Evolutionary conservation across 2,797 vertebrate species (phyloP), one percentile per base, ranked within the genome.

Genomic region (Protonibea diacanthus): DNA sequence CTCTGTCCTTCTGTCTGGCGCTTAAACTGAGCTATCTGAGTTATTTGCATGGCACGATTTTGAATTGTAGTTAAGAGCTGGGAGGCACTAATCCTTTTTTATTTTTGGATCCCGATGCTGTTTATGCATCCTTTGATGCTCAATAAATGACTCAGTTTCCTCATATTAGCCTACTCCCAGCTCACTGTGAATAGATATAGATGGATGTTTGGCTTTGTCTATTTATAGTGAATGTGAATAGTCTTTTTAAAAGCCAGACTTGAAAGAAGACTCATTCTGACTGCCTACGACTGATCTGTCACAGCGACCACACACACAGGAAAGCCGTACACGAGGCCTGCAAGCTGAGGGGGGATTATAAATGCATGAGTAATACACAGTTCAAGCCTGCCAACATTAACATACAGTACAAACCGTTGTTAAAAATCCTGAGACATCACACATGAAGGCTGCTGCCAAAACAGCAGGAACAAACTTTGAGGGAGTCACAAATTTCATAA

Each of bases 191-290:
- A 59, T 80, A 8, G 68, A 82, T 80, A 80, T 81, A 79, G 76
- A 84, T 62, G 48, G n/a, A 58, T 66, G 59, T 82, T 80, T 33
- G 45, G 56, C 51, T 62, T 40, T 0, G 7, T 84, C 77, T 91
- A 82, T 91, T 89, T 89, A 78, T 88, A 89, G 78, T 64, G 15
- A 45, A 21, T 77, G 71, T 74, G 55, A 87, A 75, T 62, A 47
- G 56, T 51, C 38, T 81, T 71, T 82, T 73, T 62, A 69, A 79
- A 85, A 81, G 60, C 17, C 29, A 57, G 60, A 76, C 67, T 74
- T 78, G 7, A 86, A 79, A 71, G 48, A 60, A 57, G 25, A 9
- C 78, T 67, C 33, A 15, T 65, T 72, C 52, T 60, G 49, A 60
- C 67, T 78, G 78, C 74, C 51, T 57, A 47, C 18, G 13, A 69